phyloP scores from a whole-genome alignment of 1,140 invertebrate genomes.

The Bombus soroeensis region DNA sequence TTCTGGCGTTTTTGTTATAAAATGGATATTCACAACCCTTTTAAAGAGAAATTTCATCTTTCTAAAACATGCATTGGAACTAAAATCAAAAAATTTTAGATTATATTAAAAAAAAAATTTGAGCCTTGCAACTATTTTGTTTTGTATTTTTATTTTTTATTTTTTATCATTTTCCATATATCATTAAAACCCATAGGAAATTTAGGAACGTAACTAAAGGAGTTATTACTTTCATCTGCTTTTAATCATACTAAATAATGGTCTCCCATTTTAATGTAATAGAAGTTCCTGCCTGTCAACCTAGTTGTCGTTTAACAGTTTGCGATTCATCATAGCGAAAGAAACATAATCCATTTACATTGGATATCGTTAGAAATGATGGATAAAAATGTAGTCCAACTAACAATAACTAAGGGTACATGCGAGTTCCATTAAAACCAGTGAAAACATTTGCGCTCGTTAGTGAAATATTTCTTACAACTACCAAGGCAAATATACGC shows the following conservation, averaged over 20 bases:
- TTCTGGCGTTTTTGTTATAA: neutral
- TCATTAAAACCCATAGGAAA: neutral
- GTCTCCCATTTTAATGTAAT: neutral
- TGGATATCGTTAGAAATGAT: neutral
- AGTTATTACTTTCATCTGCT: no score
- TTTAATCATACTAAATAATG: neutral
- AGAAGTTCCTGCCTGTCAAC: neutral
- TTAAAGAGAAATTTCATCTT: neutral
- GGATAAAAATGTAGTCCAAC: neutral
- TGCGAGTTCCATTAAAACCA: constrained; percentile 1
- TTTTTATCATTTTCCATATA: neutral
- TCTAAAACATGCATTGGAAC: neutral
- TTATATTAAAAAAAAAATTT: neutral
- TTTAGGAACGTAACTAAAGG: neutral
- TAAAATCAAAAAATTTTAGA: no score
- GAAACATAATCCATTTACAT: neutral
- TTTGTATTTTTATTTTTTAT: neutral
- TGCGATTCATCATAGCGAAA: neutral
- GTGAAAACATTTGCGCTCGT: constrained; percentile 28
- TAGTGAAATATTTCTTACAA: constrained; percentile 41
- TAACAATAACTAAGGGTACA: constrained; percentile 9
- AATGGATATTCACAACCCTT: constrained; percentile 27
- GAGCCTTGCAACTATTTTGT: no score
- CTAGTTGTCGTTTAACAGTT: neutral
- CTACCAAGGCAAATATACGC: neutral